Base-by-base conservation (phyloP, 2,888 invertebrate genomes). In the Plagiodera versicolora region DNA sequence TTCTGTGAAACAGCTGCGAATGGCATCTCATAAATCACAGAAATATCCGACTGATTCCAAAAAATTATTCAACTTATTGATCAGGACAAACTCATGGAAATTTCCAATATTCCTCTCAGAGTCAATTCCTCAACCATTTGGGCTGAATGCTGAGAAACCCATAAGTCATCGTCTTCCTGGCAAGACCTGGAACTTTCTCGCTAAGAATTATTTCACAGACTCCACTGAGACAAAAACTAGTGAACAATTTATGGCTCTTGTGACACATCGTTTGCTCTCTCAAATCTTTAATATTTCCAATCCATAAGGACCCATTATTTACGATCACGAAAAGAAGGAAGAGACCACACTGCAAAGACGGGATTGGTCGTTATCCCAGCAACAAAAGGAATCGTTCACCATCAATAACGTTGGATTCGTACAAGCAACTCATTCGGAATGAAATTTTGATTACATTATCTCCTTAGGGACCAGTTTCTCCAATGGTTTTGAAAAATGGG, bases 241-340 rank as follows among this genome's bases (percentile, higher is more conserved):
- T 10, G 11, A 17, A 28, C 46, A 50, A 58, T 61, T 61, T 61
- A 61, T 51, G 49, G 47, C 48, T 48, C 47, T 47, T 52, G 50
- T 35, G 58, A 50, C 58, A 50, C 61, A 51, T n/a, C 54, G 58
- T 58, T 53, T 51, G 61, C 55, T 58, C 55, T 52, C 50, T 52
- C 56, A 65, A 65, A 63, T 61, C 61, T 63, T 56, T 55, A 57
- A 61, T 65, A 65, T 63, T 63, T 66, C 59, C 59, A 61, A 63
- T 66, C 63, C 65, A 54, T 57, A 59, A 63, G 63, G 63, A 61
- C 51, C 47, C 54, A 56, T 66, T 66, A 63, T 63, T 66, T 66
- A 63, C 56, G 63, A 61, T 52, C 55, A 28, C 35, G 57, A 44
- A 56, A 58, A 65, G 54, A 59, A 56, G 39, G 53, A 32, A 45